Evolutionary conservation across 2,113 vertebrate genomes (phyloP), one percentile per base, ranked within the genome.

Genomic region (Ornithorhynchus anatinus): DNA sequence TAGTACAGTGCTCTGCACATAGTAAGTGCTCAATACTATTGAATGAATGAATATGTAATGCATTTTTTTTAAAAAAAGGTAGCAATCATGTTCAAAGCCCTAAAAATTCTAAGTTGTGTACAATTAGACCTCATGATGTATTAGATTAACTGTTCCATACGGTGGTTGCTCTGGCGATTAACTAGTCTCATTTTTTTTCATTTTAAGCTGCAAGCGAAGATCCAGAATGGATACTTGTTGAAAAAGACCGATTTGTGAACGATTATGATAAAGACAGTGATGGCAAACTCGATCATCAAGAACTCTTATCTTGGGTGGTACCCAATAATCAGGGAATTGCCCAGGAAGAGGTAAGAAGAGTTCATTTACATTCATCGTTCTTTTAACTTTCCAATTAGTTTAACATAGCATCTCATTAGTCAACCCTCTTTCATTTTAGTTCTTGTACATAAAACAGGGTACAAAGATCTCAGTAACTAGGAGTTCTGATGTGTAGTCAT

Each of bases 301-400:
- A 99, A 86, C 94, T 99, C 65, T 74, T 99, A 5, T 93, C 94
- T 35, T 99, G 97, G 97, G 93, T 98, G 3, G 95, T 97, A 0
- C 97, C 97, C 2, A 99, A 98, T 52, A 98, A 97, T 61, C 95
- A 96, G 39, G 96, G 96, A 3, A 94, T 97, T 44, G 97, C 97
- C 8, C 93, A 96, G 64, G 96, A 99, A 70, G 97, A 99, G 94
- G 97, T 98, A 63, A 17, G 85, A 66, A 8, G 19, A 43, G 7
- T 50, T 35, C 0, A 19, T 14, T 3, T 16, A 6, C 5, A 8
- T 11, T 1, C 5, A 3, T 10, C 12, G 10, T n/a, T n/a, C n/a
- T n/a, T n/a, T n/a, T n/a, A n/a, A n/a, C n/a, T n/a, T n/a, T n/a
- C n/a, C n/a, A n/a, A n/a, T n/a, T n/a, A n/a, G n/a, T n/a, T n/a